A percentile compares a stretch with the other conserved stretches of the same genome.
phyloP scores from a whole-genome alignment of 2,888 invertebrate species.

The Nephrotoma guestfalica region DNA sequence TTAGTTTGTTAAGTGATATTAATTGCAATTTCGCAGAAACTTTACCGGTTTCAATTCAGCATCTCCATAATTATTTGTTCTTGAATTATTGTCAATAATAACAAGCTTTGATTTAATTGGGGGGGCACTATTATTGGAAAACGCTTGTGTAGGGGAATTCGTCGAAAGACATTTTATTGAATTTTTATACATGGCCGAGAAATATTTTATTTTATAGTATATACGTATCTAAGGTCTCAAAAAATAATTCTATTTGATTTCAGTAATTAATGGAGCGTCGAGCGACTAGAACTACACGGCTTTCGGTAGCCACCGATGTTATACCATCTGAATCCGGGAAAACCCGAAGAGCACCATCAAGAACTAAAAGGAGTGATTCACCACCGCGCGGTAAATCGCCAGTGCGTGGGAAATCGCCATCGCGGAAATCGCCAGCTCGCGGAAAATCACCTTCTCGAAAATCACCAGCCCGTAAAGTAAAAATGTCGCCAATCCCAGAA shows the following conservation, averaged over 20 bases:
- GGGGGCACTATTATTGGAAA: neutral
- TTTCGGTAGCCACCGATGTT: neutral
- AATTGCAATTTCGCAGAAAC: too few relatives aligned
- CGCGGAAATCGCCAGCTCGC: constrained; percentile 26
- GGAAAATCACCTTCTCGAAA: constrained; percentile 33
- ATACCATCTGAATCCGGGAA: neutral
- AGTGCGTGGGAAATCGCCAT: constrained; percentile 35
- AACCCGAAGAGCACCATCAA: neutral
- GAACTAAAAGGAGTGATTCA: neutral
- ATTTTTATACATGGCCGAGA: neutral
- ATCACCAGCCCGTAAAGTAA: constrained; percentile 35
- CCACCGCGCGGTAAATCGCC: constrained; percentile 27
- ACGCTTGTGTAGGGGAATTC: neutral
- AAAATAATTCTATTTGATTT: neutral
- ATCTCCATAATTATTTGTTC: neutral
- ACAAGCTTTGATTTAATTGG: neutral
- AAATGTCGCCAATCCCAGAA: constrained; percentile 17
- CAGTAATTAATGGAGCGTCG: neutral
- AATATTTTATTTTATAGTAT: neutral
- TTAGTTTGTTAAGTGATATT: too few relatives aligned
- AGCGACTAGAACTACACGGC: neutral
- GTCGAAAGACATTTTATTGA: neutral
- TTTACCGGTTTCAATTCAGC: too few relatives aligned
- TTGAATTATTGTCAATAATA: neutral
- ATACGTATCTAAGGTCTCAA: too few relatives aligned